These are phyloP conservation scores for Melipona beecheii DNA, from an alignment of 2,888 invertebrate genomes.

Conservation along the genomic window DNA sequence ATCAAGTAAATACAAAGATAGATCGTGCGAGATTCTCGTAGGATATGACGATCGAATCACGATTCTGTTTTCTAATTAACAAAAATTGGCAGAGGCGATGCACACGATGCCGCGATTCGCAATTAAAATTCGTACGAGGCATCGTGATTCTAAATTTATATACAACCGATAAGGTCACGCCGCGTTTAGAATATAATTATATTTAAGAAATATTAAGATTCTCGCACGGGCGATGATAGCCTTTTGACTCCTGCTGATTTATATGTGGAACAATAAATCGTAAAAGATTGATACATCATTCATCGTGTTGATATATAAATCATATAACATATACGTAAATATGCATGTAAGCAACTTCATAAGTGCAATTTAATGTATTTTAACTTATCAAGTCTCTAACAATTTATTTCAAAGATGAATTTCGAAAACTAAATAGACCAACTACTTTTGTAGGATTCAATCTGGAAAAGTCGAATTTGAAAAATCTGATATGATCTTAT, in stretches of 20 bases:
- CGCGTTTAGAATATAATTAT: conserved; percentile 47
- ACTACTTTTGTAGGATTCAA: background rate
- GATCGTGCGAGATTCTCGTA: background rate
- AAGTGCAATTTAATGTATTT: background rate
- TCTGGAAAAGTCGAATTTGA: background rate
- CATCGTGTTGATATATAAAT: conserved; percentile 7
- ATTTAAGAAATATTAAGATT: conserved; percentile 30
- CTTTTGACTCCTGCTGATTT: conserved; percentile 47
- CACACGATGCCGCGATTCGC: background rate
- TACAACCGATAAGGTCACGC: conserved; percentile 32
- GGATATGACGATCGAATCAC: too few relatives aligned
- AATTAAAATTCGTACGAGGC: conserved; percentile 12
- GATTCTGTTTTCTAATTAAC: background rate
- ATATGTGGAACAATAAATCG: conserved; percentile 50
- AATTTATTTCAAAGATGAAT: background rate
- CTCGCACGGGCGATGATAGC: conserved; percentile 33
- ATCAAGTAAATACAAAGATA: background rate
- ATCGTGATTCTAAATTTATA: conserved; percentile 51
- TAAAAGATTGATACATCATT: conserved; percentile 27
- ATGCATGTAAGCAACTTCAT: background rate
- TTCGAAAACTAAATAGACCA: background rate
- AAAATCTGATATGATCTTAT: background rate
- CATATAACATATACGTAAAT: conserved; percentile 1
- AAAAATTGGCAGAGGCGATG: conserved; percentile 4
- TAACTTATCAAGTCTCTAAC: background rate